These are phyloP conservation scores for Myotis daubentonii DNA, from an alignment of 2,797 vertebrate genomes.

Conservation along the genomic window DNA sequence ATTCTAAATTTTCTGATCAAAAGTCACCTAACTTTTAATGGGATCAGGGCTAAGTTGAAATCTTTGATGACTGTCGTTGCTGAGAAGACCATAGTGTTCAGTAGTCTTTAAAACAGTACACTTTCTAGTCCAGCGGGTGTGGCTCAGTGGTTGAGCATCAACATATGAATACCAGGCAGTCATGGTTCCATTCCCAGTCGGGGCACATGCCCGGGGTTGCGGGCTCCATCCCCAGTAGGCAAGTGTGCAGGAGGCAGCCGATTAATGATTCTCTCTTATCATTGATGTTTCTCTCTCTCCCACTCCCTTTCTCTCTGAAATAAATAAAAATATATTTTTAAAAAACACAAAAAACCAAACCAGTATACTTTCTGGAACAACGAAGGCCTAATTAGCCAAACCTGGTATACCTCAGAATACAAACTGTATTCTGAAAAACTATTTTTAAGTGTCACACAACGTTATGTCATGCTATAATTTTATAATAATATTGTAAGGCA, in stretches of 20 bases:
- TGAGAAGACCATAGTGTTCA: neutral
- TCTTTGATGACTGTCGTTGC: neutral
- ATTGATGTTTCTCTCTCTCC: neutral
- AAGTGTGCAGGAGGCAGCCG: neutral
- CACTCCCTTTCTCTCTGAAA: neutral
- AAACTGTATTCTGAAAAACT: neutral
- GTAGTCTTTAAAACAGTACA: neutral
- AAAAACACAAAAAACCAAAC: neutral
- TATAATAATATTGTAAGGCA: neutral
- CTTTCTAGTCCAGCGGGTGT: neutral
- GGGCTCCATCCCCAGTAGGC: neutral
- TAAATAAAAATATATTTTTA: neutral
- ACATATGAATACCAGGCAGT: neutral
- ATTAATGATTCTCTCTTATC: neutral
- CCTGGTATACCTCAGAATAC: neutral
- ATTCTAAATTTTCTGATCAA: conserved; percentile 27
- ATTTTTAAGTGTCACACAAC: neutral
- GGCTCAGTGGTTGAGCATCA: neutral
- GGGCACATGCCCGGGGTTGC: neutral
- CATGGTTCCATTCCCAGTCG: neutral
- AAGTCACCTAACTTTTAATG: conserved; percentile 45
- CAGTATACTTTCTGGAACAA: neutral
- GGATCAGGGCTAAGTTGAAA: conserved; percentile 31
- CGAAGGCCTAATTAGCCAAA: neutral
- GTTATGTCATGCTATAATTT: neutral